Base-by-base conservation (phyloP, 2,888 invertebrate species). In the Phragmatobia fuliginosa region DNA sequence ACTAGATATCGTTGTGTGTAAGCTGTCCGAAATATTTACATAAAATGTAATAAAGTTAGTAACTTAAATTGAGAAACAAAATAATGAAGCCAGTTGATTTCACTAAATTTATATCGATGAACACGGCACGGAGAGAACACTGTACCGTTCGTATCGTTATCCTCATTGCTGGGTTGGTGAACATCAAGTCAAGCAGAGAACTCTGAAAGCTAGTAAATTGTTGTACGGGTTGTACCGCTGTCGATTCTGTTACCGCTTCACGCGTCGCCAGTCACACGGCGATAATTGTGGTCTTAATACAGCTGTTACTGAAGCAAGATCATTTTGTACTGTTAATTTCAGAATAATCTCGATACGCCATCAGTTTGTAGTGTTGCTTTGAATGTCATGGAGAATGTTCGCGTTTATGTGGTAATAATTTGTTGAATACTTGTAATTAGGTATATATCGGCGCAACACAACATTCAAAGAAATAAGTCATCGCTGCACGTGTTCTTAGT, bases 161-260 rank as follows among this genome's bases (percentile, higher is more conserved):
- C n/a, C 36, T 11, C 33, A 21, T 16, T 36, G 14, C 25, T 41
- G 14, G 41, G 28, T 41, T 10, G 38, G 41, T 62, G 41, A 49
- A 63, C n/a, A 38, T 32, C 41, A n/a, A 59, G 59, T 59, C 31
- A 58, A 32, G 59, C 66, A 41, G 41, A 59, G 21, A 62, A 62
- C 21, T 3, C 8, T 6, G 41, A 32, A 18, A n/a, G 41, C 41
- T n/a, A 66, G 56, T 41, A 41, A 21, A n/a, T 45, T 66, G 56
- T 64, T 16, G 31, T 21, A 5, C n/a, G 21, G 58, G 45, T 49
- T 45, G 25, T 16, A 28, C 28, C 25, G 56, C 28, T 66, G 66
- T 66, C 59, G 59, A n/a, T 32, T 38, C 41, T 41, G 59, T 41
- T 59, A 32, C 58, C 66, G 58, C n/a, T 66, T 58, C 28, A 66